Evolutionary conservation across 2,888 invertebrate species (phyloP), one percentile per base, ranked within the genome.

Genomic region (Thelaira solivaga): DNA sequence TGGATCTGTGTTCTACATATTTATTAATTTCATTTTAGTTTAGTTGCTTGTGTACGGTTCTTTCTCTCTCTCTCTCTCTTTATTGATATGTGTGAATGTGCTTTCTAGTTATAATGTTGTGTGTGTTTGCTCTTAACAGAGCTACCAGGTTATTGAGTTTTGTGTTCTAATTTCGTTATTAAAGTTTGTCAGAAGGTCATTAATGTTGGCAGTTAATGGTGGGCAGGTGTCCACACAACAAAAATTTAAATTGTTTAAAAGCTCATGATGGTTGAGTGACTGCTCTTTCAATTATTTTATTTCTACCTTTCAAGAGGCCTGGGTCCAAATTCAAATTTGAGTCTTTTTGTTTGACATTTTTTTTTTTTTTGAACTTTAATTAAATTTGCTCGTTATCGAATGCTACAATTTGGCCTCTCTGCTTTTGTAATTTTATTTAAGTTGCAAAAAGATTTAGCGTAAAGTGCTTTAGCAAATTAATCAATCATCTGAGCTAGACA

Each of bases 1-100:
- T 64, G 73, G n/a, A n/a, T n/a, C n/a, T n/a, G n/a, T n/a, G n/a
- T n/a, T n/a, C 20, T 61, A 51, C 59, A 67, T 51, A 61, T 67
- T 45, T 51, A 41, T 31, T 22, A 22, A 45, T 34, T 74, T 43
- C 20, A 24, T 49, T 43, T 49, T 13, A 57, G 57, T 65, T 59
- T 24, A 8, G 39, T 49, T 59, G n/a, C 34, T 34, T 26, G 29
- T 18, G n/a, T n/a, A 13, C 18, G 29, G n/a, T n/a, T n/a, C 31
- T 31, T 31, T 2, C 31, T 31, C 6, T 8, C 10, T 31, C 10
- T 31, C 8, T 31, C 31, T 31, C 11, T 34, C n/a, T n/a, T 2
- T n/a, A 34, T 1, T n/a, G 13, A 13, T 13, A 10, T 41, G n/a
- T 53, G 16, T 41, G 47, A 11, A 6, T 39, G 22, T 53, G 26